Conservation (phyloP, 2,797 vertebrate species). For the Intellagama lesueurii region DNA sequence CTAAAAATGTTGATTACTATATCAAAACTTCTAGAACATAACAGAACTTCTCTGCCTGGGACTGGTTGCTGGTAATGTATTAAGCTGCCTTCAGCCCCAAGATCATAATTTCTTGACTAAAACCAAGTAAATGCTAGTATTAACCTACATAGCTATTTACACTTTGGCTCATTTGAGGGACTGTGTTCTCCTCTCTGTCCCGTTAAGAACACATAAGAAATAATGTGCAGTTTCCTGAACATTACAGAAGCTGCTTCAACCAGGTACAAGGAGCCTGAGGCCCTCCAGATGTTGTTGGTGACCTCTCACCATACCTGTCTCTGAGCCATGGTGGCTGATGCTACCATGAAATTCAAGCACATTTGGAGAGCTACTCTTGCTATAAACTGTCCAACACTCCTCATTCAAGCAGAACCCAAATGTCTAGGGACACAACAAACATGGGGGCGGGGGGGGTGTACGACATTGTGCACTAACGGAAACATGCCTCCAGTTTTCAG, state of each 20-base stretch:
- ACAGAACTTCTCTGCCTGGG: background rate
- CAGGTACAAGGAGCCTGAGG: background rate
- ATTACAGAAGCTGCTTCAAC: background rate
- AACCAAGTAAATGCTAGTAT: background rate
- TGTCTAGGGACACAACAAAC: background rate
- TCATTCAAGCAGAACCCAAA: background rate
- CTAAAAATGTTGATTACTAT: background rate
- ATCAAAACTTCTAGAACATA: background rate
- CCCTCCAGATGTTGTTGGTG: background rate
- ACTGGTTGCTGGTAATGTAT: background rate
- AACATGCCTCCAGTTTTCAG: background rate
- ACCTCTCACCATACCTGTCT: background rate
- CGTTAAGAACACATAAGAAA: background rate
- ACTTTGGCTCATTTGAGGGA: background rate
- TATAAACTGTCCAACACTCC: background rate
- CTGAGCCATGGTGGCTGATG: background rate
- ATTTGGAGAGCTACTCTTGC: background rate
- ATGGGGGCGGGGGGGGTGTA: background rate
- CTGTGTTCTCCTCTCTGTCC: background rate
- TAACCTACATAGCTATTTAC: background rate
- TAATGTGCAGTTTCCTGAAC: background rate
- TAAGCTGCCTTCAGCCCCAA: background rate
- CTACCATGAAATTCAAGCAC: background rate
- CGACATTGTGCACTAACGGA: too few relatives aligned
- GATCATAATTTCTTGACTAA: background rate